Evolutionary conservation across 2,113 vertebrate species (phyloP).

Genomic region (Silurus glanis): DNA sequence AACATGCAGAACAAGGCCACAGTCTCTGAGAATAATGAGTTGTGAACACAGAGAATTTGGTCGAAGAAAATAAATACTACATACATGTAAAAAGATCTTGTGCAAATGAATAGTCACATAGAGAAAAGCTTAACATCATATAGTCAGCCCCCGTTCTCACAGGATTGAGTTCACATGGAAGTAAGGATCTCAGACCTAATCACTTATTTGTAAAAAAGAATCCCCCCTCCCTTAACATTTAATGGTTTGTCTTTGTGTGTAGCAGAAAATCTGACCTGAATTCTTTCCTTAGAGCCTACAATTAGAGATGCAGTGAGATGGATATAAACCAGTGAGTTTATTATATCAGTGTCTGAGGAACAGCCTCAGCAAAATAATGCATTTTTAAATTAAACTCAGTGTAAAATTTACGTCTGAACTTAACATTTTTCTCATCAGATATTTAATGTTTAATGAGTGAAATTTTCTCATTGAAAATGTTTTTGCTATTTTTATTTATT

Average conservation of each 20-base stretch:
- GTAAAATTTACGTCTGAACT: neutral
- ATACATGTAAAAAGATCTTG: neutral
- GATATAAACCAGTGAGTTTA: neutral
- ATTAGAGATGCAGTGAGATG: neutral
- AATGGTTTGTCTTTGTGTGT: neutral
- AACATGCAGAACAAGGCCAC: neutral
- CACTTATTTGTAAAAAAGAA: neutral
- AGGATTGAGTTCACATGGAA: neutral
- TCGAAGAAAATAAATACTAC: neutral
- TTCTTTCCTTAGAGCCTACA: neutral
- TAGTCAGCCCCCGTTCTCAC: neutral
- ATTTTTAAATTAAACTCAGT: neutral
- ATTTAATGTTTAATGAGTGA: neutral
- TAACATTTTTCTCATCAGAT: neutral
- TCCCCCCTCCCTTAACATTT: neutral
- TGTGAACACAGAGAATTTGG: neutral
- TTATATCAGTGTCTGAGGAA: conserved; percentile 1
- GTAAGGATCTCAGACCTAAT: neutral
- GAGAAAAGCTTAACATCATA: neutral
- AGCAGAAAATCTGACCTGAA: conserved; percentile 12
- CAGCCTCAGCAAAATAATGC: conserved; percentile 14
- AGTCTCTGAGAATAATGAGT: neutral
- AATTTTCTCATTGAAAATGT: neutral
- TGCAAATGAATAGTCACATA: neutral
- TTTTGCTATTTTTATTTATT: neutral